Conservation (phyloP, 2,888 invertebrate genomes). For the Sminthurides aquaticus region DNA sequence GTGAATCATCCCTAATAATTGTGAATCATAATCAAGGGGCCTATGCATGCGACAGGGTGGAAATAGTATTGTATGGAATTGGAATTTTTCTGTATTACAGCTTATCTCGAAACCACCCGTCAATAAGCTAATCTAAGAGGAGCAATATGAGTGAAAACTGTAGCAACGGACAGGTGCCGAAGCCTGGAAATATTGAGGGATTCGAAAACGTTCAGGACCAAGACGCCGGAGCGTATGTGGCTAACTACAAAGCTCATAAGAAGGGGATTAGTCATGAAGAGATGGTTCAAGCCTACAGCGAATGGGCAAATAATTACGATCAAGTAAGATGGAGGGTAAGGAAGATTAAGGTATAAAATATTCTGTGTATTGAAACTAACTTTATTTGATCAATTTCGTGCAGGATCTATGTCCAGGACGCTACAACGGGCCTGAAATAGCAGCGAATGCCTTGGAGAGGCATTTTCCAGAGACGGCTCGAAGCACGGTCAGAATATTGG, state of each 20-base stretch:
- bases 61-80: no score
- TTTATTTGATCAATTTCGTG: not conserved
- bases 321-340: conserved; percentile 26
- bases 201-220: conserved; percentile 28
- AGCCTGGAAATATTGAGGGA: conserved; percentile 32
- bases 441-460: conserved; percentile 44
- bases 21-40: no score
- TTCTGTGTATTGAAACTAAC: not conserved
- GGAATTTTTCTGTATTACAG: no score
- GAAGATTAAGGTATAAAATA: not conserved
- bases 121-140: no score
- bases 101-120: no score
- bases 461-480: conserved; percentile 33
- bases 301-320: conserved; percentile 46
- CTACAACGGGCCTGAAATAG: conserved; percentile 46
- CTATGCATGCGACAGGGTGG: no score
- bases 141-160: not conserved
- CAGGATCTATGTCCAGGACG: conserved; percentile 35
- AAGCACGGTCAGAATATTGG: conserved; percentile 44
- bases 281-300: conserved; percentile 45
- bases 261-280: conserved; percentile 44
- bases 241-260: conserved; percentile 42
- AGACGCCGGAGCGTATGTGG: conserved; percentile 36
- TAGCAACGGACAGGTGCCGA: not conserved
- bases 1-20: no score